A percentile compares a stretch with the other conserved stretches of the same genome.
Conservation (phyloP, 2,888 invertebrate genomes). For the Hipparchia sbordonii region DNA sequence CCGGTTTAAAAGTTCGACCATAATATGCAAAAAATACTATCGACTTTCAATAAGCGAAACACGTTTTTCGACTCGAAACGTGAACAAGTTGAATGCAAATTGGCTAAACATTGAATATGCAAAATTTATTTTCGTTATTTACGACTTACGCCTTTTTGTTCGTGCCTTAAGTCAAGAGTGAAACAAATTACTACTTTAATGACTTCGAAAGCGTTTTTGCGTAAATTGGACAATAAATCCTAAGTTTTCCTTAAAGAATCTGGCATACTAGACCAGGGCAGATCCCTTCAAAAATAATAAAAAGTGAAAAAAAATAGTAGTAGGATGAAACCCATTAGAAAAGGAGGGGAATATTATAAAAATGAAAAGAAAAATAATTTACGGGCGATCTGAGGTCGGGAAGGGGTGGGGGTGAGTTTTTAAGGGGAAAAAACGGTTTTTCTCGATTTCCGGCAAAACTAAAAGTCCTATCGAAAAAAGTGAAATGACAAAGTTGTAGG, state of each 20-base stretch:
- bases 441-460: too few species aligned
- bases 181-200: slow-evolving; percentile 16
- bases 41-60: slow-evolving; percentile 37
- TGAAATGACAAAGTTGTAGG: too few species aligned
- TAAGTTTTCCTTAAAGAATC: neutral
- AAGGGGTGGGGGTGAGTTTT: too few species aligned
- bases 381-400: too few species aligned
- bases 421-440: too few species aligned
- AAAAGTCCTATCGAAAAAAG: too few species aligned
- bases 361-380: too few species aligned
- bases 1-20: slow-evolving; percentile 41
- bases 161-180: slow-evolving; percentile 15
- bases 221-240: slow-evolving; percentile 7
- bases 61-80: slow-evolving; percentile 29
- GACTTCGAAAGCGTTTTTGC: slow-evolving; percentile 7
- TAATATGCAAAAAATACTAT: slow-evolving; percentile 41
- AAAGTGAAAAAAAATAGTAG: too few species aligned
- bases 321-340: too few species aligned
- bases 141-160: slow-evolving; percentile 21
- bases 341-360: too few species aligned
- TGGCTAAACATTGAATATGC: slow-evolving; percentile 26
- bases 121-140: slow-evolving; percentile 19
- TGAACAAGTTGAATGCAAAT: slow-evolving; percentile 29
- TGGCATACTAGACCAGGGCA: too few species aligned
- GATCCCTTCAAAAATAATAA: too few species aligned